Conservation (phyloP, 2,888 invertebrate species). For the Cryptus armator region DNA sequence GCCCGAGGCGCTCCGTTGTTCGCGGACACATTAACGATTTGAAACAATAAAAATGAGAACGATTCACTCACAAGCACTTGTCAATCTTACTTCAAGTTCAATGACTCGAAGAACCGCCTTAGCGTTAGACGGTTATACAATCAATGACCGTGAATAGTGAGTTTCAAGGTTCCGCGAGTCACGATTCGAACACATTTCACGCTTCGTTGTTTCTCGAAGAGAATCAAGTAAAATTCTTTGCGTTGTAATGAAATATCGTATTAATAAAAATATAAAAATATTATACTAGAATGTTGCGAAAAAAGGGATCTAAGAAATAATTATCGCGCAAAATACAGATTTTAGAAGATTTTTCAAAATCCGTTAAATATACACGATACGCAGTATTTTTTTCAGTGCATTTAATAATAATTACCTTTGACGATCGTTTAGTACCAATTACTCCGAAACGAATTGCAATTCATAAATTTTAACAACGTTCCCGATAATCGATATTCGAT, state of each 20-base stretch:
- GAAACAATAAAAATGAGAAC: constrained; percentile 52
- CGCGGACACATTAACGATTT: constrained; percentile 47
- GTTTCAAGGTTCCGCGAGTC: background rate
- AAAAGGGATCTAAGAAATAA: no score
- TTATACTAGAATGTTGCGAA: no score
- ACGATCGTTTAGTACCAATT: no score
- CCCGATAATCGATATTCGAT: no score
- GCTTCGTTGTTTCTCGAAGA: background rate
- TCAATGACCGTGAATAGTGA: constrained; percentile 20
- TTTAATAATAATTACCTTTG: no score
- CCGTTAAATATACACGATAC: no score
- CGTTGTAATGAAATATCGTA: background rate
- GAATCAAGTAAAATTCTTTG: background rate
- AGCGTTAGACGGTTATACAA: background rate
- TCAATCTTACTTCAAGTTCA: constrained; percentile 59
- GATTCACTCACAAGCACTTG: constrained; percentile 48
- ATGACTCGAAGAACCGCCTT: constrained; percentile 53
- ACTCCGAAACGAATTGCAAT: no score
- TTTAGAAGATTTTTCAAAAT: no score
- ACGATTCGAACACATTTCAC: constrained; percentile 9
- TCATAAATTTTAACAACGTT: no score
- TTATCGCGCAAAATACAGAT: no score
- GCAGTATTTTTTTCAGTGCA: no score
- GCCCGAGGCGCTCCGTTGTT: constrained; percentile 36
- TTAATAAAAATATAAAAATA: no score